Evolutionary conservation across 1,140 invertebrate species (phyloP).

Genomic region (Patella vulgata): DNA sequence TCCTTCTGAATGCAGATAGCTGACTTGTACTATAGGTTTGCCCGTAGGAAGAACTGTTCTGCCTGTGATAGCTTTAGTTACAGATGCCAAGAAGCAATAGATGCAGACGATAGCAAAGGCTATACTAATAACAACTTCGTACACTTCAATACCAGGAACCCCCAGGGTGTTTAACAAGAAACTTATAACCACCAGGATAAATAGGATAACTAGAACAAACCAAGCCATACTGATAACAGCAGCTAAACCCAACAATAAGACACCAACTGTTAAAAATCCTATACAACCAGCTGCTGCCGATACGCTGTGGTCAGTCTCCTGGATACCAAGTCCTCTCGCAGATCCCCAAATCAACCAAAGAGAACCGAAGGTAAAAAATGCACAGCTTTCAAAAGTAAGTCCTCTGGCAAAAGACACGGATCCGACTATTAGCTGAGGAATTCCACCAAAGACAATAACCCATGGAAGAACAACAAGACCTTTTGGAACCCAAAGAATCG

Average conservation of each 20-base stretch:
- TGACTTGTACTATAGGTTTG: conserved; percentile 46
- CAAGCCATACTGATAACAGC: conserved; percentile 41
- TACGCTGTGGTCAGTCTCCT: conserved; percentile 27
- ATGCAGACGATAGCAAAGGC: conserved; percentile 40
- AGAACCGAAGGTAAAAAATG: conserved; percentile 38
- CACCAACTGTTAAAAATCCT: conserved; percentile 32
- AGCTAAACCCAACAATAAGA: conserved; percentile 41
- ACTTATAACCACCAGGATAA: conserved; percentile 41
- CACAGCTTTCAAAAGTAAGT: conserved; percentile 49
- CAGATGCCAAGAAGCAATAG: conserved; percentile 44
- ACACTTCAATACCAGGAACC: conserved; percentile 22
- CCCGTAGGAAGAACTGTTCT: conserved; percentile 45
- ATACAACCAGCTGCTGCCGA: conserved; percentile 32
- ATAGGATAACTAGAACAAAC: conserved; percentile 37
- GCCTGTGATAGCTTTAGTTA: conserved; percentile 33
- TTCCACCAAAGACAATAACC: conserved; percentile 39
- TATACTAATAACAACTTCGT: conserved; percentile 37
- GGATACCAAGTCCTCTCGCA: conserved; percentile 26
- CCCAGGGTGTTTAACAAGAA: conserved; percentile 31
- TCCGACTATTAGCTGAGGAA: conserved; percentile 41
- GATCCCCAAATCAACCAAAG: conserved; percentile 53
- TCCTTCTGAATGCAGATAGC: conserved; percentile 39
- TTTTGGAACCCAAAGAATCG: conserved; percentile 36
- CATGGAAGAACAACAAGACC: conserved; percentile 38
- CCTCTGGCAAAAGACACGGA: conserved; percentile 47